Evolutionary conservation across 1,140 invertebrate genomes (phyloP).

Genomic region (Aporrectodea caliginosa): DNA sequence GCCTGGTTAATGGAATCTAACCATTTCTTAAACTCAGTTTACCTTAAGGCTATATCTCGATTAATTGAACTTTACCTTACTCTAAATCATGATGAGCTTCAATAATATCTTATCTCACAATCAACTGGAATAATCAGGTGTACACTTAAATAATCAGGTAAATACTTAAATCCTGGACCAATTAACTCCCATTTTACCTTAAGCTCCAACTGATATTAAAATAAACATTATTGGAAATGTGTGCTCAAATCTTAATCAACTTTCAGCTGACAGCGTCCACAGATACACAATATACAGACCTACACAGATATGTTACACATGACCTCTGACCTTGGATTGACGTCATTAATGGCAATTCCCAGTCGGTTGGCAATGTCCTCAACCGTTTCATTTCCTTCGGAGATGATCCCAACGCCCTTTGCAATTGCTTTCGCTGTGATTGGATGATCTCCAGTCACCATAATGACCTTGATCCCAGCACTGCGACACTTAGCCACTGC

Average conservation of each 20-base stretch:
- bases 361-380: constrained; percentile 68
- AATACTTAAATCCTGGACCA: background rate
- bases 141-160: background rate
- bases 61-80: too few species aligned
- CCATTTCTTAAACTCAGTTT: too few species aligned
- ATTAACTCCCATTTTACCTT: background rate
- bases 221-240: background rate
- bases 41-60: too few species aligned
- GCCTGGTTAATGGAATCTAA: too few species aligned
- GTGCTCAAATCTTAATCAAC: background rate
- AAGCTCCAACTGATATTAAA: background rate
- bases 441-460: constrained; percentile 74
- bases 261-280: too few species aligned
- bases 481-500: constrained; percentile 97
- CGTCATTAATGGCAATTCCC: constrained; percentile 75
- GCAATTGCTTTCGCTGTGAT: constrained; percentile 75
- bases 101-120: too few species aligned
- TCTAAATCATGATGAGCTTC: too few species aligned
- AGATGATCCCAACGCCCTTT: too few species aligned
- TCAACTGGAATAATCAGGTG: too few species aligned
- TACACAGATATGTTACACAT: too few species aligned
- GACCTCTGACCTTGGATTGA: constrained; percentile 27
- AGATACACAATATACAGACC: too few species aligned
- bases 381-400: constrained; percentile 74
- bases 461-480: too few species aligned